Evolutionary conservation across 2,113 vertebrate genomes (phyloP).

Genomic region (Chaenogobius annularis): DNA sequence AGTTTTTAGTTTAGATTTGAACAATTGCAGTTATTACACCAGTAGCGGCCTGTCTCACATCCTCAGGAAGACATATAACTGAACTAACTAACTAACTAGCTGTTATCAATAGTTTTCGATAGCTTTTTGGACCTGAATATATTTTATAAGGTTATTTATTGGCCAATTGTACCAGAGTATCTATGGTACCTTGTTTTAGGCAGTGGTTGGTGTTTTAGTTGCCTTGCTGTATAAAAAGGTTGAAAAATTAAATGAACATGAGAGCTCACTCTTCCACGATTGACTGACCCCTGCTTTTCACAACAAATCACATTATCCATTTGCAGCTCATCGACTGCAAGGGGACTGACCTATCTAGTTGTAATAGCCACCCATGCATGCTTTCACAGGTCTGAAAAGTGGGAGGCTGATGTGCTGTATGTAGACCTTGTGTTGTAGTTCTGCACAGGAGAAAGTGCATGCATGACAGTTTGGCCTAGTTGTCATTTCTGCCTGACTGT

Average conservation of each 20-base stretch:
- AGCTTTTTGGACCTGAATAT: too few relatives aligned
- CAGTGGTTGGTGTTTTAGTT: neutral
- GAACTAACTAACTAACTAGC: too few relatives aligned
- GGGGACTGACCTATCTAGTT: conserved; percentile 14
- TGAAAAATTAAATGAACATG: neutral
- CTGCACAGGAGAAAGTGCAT: conserved; percentile 18
- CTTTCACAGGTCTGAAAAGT: conserved; percentile 34
- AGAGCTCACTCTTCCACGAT: conserved; percentile 5
- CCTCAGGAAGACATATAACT: too few relatives aligned
- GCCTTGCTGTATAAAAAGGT: neutral
- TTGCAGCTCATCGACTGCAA: conserved; percentile 9
- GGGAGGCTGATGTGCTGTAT: conserved; percentile 29
- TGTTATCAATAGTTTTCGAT: too few relatives aligned
- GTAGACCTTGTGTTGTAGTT: conserved; percentile 21
- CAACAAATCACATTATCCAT: neutral
- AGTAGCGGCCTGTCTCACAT: too few relatives aligned
- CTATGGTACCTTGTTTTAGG: neutral
- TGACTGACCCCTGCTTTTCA: conserved; percentile 8
- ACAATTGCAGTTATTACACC: too few relatives aligned
- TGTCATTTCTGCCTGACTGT: conserved; percentile 57
- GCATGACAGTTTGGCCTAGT: conserved; percentile 59
- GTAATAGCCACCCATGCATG: conserved; percentile 22
- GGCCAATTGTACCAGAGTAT: too few relatives aligned
- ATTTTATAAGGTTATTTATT: too few relatives aligned
- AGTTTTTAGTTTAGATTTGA: too few relatives aligned